Base-by-base conservation (phyloP, 2,113 vertebrate species). In the Ibidorhyncha struthersii region DNA sequence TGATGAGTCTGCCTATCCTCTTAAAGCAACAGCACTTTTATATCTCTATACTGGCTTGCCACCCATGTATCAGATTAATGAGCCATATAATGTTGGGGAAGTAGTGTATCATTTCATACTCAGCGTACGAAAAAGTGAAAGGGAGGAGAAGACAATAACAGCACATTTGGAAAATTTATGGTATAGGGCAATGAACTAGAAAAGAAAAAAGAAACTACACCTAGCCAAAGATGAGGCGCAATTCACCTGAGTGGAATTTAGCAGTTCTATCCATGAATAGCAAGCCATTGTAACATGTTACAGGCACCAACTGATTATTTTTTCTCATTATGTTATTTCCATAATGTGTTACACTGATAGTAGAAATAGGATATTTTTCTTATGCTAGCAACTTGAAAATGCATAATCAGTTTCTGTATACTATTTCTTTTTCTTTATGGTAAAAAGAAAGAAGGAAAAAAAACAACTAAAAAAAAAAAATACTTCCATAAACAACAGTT, bases 401-500 rank as follows among this genome's bases (percentile, higher is more conserved):
- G 21, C 11, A 38, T 30, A 67, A 53, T 16, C 3, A 34, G 25
- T 77, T 82, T 49, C 19, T 90, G 8, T 41, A 11, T 36, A 59
- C 1, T 38, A 12, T 32, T 72, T 69, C 29, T 88, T 61, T 14
- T 47, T 70, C 9, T 4, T 79, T 56, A 14, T 43, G 1, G 1
- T 27, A 71, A 88, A 82, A 85, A 26, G 9, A 12, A 76, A 67
- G 18, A 18, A 23, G 16, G 19, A 9, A 23, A 16, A 13, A 10
- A 6, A 12, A 3, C 14, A 66, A 16, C 27, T 34, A 45, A 67
- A 41, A 49, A 49, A 0, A 4, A 49, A 0, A 4, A 36, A 5
- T 67, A 10, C 0, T 89, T 61, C 22, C 18, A 17, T 45, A 50
- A 94, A 29, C 27, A 87, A 16, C 10, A 63, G 8, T 6, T 5